Evolutionary conservation across 2,113 vertebrate species (phyloP).

Genomic region (Columbina picui): DNA sequence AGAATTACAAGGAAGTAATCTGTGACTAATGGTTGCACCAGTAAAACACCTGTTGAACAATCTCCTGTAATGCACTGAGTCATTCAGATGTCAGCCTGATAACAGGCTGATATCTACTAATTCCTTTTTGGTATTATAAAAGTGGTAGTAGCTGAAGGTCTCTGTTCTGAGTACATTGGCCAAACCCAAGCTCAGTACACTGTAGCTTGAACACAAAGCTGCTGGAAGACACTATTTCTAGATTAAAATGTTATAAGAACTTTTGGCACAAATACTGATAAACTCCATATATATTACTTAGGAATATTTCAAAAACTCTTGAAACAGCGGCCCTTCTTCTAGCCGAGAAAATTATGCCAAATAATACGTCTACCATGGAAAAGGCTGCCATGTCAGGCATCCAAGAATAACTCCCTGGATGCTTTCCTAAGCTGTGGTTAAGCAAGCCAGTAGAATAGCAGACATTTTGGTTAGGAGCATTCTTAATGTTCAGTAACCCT

Average conservation of each 20-base stretch:
- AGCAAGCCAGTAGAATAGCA: background rate
- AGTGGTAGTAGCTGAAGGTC: background rate
- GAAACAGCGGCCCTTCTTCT: background rate
- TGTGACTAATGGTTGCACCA: background rate
- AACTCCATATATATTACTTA: background rate
- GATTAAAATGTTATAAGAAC: background rate
- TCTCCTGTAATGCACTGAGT: background rate
- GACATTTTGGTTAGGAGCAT: background rate
- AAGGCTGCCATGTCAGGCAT: background rate
- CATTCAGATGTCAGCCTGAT: background rate
- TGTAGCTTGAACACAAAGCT: background rate
- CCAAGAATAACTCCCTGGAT: background rate
- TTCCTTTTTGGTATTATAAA: background rate
- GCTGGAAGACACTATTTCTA: background rate
- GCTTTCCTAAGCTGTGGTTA: background rate
- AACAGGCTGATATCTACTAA: background rate
- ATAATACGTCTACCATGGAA: background rate
- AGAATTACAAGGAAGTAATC: background rate
- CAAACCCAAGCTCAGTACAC: background rate
- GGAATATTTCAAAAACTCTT: background rate
- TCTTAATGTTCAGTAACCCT: background rate
- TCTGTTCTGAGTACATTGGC: background rate
- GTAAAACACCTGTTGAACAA: background rate
- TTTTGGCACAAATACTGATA: background rate
- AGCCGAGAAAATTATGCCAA: background rate